Base-by-base conservation (phyloP, 1,140 invertebrate genomes). In the Oryctes rhinoceros region DNA sequence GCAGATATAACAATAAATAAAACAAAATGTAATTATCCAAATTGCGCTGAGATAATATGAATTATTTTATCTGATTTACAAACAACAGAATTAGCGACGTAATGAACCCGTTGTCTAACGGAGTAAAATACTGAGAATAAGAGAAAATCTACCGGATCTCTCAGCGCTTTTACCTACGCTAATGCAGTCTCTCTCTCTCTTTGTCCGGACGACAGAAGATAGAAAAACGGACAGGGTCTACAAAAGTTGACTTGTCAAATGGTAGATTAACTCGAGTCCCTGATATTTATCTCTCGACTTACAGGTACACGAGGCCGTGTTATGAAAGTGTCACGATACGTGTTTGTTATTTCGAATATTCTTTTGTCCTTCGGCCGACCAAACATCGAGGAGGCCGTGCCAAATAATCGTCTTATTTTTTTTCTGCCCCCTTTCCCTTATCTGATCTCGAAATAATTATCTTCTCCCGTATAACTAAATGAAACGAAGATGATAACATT, bases 201-300 rank as follows among this genome's bases (percentile, higher is more conserved):
- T 2, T 24, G 18, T 67, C 18, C 65, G 9, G 13, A 71, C 1
- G 65, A 71, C 24, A 62, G 15, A 35, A 35, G 18, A 24, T 35
- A 35, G 35, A 35, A 35, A 24, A 35, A 59, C 53, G 53, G 53
- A 59, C 53, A 13, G 39, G 5, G 39, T 59, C 4, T 71, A 71
- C 65, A 71, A 71, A 71, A 71, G 65, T 71, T 37, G 65, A 71
- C 65, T 71, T 71, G 65, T 71, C 65, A 71, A 71, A 71, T 71
- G 65, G 65, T 71, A 71, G 65, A 71, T 71, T 71, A 71, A 71
- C 65, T 71, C 24, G 18, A 37, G 65, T 71, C 65, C 65, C 65
- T 35, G 65, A 71, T 71, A 71, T 71, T 71, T 71, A 71, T 71
- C 65, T 71, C 24, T 71, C 13, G 11, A 35, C 65, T 9, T 13